Base-by-base conservation (phyloP, 2,113 vertebrate genomes). In the Saguinus imperator region DNA sequence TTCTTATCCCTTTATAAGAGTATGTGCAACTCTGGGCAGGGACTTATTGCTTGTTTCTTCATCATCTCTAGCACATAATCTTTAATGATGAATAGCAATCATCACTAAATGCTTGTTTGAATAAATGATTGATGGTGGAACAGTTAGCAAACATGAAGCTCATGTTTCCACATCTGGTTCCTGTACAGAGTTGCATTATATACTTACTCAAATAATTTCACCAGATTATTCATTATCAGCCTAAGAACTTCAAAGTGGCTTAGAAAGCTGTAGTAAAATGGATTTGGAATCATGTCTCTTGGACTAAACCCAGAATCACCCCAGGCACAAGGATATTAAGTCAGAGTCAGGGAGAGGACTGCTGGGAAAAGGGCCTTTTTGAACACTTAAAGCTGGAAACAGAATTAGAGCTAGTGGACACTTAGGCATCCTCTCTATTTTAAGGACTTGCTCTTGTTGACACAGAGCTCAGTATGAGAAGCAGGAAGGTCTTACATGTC, bases 401-500 rank as follows among this genome's bases (percentile, higher is more conserved):
- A 66, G 88, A 79, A 75, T 68, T 9, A 37, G 50, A 1, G 3
- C 64, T 66, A n/a, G 61, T 40, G 77, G 93, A 87, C 18, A 27
- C 11, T 40, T 61, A 55, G 13, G 5, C 5, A 40, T 66, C 45
- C 11, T 86, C 43, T 80, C 75, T 92, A 23, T 81, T 75, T 55
- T n/a, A 97, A 97, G n/a, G 52, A 82, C 48, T 86, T 91, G 58
- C 48, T 91, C 61, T 45, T 82, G 55, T 52, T 72, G 79, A 82
- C 32, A 29, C 8, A 91, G 11, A 91, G 21, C 87, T 89, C 50
- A 94, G 68, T 8, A 6, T 45, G 64, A 72, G 61, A 79, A 64
- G 14, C 17, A 55, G 77, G 29, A 80, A 90, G 40, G 18, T 76
- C 72, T 88, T 90, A 37, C 57, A 10, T 45, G 16, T 85, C 50